Evolutionary conservation across 2,888 invertebrate genomes (phyloP).

Genomic region (Drosophila affinis): DNA sequence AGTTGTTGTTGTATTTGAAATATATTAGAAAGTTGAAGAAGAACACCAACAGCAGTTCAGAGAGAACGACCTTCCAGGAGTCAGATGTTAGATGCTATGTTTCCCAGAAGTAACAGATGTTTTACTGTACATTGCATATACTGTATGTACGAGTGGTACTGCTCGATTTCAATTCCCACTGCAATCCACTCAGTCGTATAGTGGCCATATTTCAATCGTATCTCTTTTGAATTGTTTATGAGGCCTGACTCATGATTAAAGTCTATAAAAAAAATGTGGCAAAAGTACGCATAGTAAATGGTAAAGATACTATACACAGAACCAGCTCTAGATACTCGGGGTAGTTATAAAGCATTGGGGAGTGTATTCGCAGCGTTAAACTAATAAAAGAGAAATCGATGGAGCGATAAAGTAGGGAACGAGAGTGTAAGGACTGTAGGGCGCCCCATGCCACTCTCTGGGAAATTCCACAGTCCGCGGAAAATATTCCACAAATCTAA

Average conservation of each 20-base stretch:
- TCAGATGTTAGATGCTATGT: no score
- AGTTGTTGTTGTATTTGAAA: no score
- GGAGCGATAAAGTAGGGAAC: background rate
- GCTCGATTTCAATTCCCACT: no score
- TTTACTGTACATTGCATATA: no score
- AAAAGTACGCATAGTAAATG: background rate
- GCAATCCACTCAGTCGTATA: no score
- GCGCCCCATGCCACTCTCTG: background rate
- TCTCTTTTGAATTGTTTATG: background rate
- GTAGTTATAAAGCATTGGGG: no score
- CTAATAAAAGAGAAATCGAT: slow-evolving; percentile 9
- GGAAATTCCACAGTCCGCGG: slow-evolving; percentile 29
- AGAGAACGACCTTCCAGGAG: no score
- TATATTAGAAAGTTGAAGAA: no score
- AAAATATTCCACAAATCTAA: slow-evolving; percentile 43
- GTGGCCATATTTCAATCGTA: background rate
- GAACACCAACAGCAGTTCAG: no score
- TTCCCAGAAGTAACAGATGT: no score
- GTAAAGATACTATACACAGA: background rate
- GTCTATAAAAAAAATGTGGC: background rate
- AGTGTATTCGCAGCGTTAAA: background rate
- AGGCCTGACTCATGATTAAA: background rate
- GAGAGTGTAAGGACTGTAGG: background rate
- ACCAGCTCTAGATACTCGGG: background rate
- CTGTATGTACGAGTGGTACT: no score